Evolutionary conservation across 2,888 invertebrate species (phyloP).

Genomic region (Stenchaetothrips biformis): DNA sequence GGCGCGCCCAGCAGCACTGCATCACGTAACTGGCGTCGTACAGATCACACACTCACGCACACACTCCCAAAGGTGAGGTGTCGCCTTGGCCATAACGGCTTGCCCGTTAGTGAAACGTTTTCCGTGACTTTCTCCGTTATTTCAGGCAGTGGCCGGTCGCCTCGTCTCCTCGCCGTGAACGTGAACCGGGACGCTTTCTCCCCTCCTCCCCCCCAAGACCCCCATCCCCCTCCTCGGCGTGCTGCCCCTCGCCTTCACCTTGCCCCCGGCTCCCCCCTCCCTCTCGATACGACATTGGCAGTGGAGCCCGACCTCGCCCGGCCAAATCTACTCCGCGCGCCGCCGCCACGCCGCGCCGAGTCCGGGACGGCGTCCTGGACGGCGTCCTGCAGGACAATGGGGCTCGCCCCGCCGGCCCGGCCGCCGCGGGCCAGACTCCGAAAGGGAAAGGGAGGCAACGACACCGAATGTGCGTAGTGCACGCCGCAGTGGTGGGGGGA

Average conservation of each 20-base stretch:
- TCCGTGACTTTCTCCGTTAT: conserved; percentile 20
- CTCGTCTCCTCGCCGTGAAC: not conserved
- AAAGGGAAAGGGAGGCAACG: not conserved
- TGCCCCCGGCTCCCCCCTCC: too few relatives aligned
- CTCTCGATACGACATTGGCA: too few relatives aligned
- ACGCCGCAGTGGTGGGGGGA: too few relatives aligned
- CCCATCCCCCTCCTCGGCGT: too few relatives aligned
- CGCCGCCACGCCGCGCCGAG: too few relatives aligned
- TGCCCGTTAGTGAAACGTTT: conserved; percentile 21
- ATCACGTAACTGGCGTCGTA: not conserved
- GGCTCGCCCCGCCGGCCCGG: not conserved
- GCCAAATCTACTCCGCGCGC: too few relatives aligned
- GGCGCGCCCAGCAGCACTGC: not conserved
- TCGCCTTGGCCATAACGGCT: not conserved
- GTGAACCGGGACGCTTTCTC: conserved; percentile 20
- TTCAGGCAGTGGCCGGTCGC: conserved; percentile 10
- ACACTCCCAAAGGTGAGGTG: too few relatives aligned
- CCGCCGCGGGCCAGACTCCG: not conserved
- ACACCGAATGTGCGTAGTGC: too few relatives aligned
- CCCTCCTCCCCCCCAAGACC: not conserved
- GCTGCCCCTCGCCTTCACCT: too few relatives aligned
- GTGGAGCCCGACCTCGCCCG: too few relatives aligned
- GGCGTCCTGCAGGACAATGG: too few relatives aligned
- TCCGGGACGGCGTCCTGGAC: too few relatives aligned
- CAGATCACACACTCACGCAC: not conserved